phyloP scores from a whole-genome alignment of 2,888 invertebrate genomes.

The Campoplex nolae region DNA sequence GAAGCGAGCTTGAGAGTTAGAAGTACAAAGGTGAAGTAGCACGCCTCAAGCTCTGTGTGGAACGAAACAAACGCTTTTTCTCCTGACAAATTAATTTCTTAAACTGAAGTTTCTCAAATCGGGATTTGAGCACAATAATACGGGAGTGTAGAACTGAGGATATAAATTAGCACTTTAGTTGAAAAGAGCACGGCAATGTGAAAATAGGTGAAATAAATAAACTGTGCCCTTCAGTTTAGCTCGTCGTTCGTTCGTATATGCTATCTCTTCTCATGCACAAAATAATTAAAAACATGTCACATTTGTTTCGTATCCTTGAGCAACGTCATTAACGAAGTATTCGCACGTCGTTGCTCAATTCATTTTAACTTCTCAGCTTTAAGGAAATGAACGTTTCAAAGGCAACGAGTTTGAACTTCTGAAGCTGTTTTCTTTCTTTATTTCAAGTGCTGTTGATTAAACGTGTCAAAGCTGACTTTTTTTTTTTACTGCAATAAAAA shows the following conservation, averaged over 20 bases:
- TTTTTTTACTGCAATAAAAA: neutral
- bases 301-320: slow-evolving; percentile 4
- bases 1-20: neutral
- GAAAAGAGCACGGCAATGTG: neutral
- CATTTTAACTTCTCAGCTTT: neutral
- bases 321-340: neutral
- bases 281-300: slow-evolving; percentile 19
- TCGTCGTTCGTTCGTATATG: neutral
- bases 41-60: neutral
- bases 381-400: neutral
- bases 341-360: neutral
- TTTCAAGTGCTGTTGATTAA: neutral
- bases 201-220: slow-evolving; percentile 1
- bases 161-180: slow-evolving; percentile 2
- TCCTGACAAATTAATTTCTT: neutral
- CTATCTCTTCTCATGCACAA: neutral
- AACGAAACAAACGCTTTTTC: neutral
- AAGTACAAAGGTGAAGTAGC: neutral
- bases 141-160: slow-evolving; percentile 19
- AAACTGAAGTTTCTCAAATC: neutral
- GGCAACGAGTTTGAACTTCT: neutral
- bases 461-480: neutral
- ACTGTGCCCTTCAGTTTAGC: slow-evolving; percentile 2
- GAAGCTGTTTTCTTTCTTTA: neutral
- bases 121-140: slow-evolving; percentile 10